phyloP scores from a whole-genome alignment of 2,797 vertebrate species.

The Gallinago stenura region DNA sequence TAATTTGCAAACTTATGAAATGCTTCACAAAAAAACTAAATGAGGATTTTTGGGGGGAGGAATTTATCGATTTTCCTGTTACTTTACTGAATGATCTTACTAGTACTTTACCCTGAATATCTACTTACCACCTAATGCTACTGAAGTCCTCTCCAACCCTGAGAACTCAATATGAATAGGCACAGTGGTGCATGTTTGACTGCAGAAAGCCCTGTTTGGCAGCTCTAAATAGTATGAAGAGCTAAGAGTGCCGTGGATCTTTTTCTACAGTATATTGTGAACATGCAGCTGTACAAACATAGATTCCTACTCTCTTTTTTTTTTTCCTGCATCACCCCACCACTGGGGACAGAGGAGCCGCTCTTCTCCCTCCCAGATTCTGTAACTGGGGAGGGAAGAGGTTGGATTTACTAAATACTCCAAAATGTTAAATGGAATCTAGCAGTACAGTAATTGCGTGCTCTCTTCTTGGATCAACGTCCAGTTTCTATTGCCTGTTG shows the following conservation, averaged over 20 bases:
- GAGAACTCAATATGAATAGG: background rate
- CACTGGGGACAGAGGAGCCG: background rate
- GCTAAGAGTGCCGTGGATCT: background rate
- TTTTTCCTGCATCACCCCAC: background rate
- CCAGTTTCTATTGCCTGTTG: background rate
- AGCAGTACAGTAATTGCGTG: background rate
- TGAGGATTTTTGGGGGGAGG: background rate
- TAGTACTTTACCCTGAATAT: background rate
- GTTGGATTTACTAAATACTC: background rate
- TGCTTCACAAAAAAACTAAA: background rate
- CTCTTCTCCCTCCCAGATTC: background rate
- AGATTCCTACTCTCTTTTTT: background rate
- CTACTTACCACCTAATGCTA: rapidly evolving
- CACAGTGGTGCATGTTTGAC: background rate
- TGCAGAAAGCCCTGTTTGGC: background rate
- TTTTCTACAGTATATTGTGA: background rate
- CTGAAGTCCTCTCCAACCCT: background rate
- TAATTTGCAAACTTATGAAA: background rate
- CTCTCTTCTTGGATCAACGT: background rate
- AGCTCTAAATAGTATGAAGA: no score
- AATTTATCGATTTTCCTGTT: background rate
- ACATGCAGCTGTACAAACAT: rapidly evolving
- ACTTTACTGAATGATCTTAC: background rate
- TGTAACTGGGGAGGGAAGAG: background rate
- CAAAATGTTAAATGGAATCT: background rate